Conservation (phyloP, 2,888 invertebrate species). For the Stenodera caucasica region DNA sequence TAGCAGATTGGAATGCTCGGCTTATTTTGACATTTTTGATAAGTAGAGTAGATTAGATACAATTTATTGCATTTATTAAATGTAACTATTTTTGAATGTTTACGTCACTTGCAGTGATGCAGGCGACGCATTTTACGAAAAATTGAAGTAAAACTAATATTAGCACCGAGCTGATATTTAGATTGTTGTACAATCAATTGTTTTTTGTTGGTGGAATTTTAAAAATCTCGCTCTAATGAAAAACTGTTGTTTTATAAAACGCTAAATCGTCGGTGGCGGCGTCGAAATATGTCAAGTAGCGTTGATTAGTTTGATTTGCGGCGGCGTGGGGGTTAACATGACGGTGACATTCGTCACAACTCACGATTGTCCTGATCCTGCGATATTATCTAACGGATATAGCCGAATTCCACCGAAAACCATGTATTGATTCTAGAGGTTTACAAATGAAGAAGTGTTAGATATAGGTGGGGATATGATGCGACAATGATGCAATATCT, state of each 20-base stretch:
- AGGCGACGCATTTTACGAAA: too few species aligned
- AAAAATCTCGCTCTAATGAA: not conserved
- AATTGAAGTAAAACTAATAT: too few species aligned
- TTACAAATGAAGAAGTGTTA: constrained; percentile 53
- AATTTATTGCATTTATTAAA: too few species aligned
- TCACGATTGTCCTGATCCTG: constrained; percentile 49
- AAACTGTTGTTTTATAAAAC: constrained; percentile 1
- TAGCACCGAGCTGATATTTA: too few species aligned
- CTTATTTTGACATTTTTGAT: too few species aligned
- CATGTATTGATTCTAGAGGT: constrained; percentile 50
- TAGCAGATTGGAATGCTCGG: too few species aligned
- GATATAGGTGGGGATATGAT: constrained; percentile 38
- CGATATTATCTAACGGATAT: constrained; percentile 43
- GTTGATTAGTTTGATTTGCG: constrained; percentile 49
- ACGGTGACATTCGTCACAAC: constrained; percentile 50
- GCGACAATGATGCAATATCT: constrained; percentile 42
- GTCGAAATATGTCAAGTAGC: constrained; percentile 26
- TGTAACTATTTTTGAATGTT: too few species aligned
- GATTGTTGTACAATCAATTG: too few species aligned
- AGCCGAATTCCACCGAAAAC: constrained; percentile 45
- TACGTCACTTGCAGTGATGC: too few species aligned
- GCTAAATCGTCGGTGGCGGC: not conserved
- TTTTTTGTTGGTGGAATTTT: too few species aligned
- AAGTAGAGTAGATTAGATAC: too few species aligned
- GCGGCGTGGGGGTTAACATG: constrained; percentile 45